phyloP scores from a whole-genome alignment of 30 jellyfish, hydroid and myxozoan genomes.

The Turritopsis dohrnii region DNA sequence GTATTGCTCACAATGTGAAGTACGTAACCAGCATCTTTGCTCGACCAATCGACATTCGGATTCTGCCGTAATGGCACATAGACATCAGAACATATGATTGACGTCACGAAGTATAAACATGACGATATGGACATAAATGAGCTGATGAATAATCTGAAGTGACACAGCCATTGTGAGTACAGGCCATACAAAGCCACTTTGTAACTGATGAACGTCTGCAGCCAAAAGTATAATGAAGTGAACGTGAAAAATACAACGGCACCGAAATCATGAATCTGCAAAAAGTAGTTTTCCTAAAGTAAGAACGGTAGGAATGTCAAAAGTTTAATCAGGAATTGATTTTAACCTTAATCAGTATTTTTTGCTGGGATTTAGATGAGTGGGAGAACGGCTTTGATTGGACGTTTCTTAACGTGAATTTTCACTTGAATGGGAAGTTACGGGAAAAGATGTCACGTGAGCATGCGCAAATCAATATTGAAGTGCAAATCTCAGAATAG shows the following conservation, averaged over 20 bases:
- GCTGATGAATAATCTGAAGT: slow-evolving; percentile 46
- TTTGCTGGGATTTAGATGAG: no score
- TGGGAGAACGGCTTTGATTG: no score
- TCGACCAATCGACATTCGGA: slow-evolving; percentile 48
- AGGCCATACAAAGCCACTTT: slow-evolving; percentile 54
- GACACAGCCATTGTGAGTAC: slow-evolving; percentile 53
- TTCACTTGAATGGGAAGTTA: no score
- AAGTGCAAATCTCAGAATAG: no score
- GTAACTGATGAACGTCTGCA: slow-evolving; percentile 60
- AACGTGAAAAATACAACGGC: slow-evolving; percentile 67
- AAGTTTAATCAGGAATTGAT: background rate
- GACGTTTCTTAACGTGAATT: no score
- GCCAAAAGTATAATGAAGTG: slow-evolving; percentile 70
- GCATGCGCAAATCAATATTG: no score
- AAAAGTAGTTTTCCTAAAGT: slow-evolving; percentile 45
- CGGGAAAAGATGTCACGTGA: background rate
- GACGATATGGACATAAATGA: slow-evolving; percentile 41
- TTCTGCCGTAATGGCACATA: slow-evolving; percentile 3
- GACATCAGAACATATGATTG: slow-evolving; percentile 43
- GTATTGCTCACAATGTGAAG: slow-evolving; percentile 64
- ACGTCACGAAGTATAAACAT: slow-evolving; percentile 45
- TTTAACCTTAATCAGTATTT: no score
- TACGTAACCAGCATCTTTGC: slow-evolving; percentile 69
- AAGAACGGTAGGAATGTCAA: background rate
- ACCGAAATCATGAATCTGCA: slow-evolving; percentile 75